Base-by-base conservation (phyloP, 1,140 invertebrate species). In the Triops longicaudatus region DNA sequence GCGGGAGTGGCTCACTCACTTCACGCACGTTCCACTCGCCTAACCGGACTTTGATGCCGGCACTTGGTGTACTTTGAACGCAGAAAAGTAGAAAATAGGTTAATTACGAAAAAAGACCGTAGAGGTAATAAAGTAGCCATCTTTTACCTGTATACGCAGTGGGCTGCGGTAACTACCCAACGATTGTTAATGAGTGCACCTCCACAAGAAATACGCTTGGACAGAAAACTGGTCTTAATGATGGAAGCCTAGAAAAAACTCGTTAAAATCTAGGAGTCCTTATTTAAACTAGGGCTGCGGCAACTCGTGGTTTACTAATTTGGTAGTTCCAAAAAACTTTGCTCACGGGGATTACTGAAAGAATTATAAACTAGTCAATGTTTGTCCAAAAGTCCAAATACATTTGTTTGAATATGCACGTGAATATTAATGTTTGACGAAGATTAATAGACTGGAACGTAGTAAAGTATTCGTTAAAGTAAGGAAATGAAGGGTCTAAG, bases 11-110 rank as follows among this genome's bases (percentile, higher is more conserved):
- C 82, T 97, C 94, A 10, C 91, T 90, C 2, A 37, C 63, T 26
- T 90, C 88, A 27, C 92, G 86, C 0, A 97, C 93, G 83, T 97
- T 94, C 92, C 93, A 96, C 83, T 97, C 94, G 0, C 95, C 94
- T 0, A 96, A 86, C 17, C 94, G 87, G 1, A 96, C 93, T 81
- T 93, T 91, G 73, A 97, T 87, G 82, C 93, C 93, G 31, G 88
- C 90, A 81, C 94, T 94, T 26, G 93, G 89, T 37, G 93, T 94
- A 73, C 90, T 91, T 81, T 26, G 83, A 83, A 63, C 31, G 7
- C 31, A 37, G 2, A 37, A 37, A 37, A 37, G 31, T 37, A 7
- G 31, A 83, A 31, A 72, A 4, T 74, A 43, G 27, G 73, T 73
- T 73, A 37, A 42, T 73, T 50, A 71, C 43, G 10, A 50, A 76